A percentile compares a stretch with the other conserved stretches of the same genome.
These are phyloP conservation scores for Halcyon chelicuti DNA, from an alignment of 2,797 vertebrate species.

Conservation along the genomic window DNA sequence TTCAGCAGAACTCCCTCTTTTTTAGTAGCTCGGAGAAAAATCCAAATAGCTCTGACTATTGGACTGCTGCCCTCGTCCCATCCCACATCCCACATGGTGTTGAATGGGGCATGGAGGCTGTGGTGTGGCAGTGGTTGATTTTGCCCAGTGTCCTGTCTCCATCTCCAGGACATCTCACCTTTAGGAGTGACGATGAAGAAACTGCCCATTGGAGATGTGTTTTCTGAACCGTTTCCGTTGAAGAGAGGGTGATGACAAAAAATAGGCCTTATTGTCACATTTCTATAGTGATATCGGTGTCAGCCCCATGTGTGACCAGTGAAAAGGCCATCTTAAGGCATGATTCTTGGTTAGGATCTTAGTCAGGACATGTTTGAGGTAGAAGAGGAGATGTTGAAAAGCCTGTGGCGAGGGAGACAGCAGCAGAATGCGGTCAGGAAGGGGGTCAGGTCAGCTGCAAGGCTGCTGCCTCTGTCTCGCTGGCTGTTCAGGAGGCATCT, in stretches of 20 bases:
- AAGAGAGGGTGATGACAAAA: not conserved
- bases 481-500: rapidly evolving
- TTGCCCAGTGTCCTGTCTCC: not conserved
- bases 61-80: rapidly evolving
- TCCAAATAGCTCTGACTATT: not conserved
- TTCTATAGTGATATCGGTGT: not conserved
- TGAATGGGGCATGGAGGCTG: not conserved
- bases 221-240: not conserved
- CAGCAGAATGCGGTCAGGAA: not conserved
- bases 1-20: not conserved
- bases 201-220: not conserved
- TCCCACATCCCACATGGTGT: not conserved
- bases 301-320: not conserved
- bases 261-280: not conserved
- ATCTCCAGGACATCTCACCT: not conserved
- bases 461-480: not conserved
- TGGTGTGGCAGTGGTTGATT: not conserved
- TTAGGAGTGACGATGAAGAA: not conserved
- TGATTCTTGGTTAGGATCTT: not conserved
- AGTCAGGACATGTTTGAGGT: not conserved
- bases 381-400: not conserved
- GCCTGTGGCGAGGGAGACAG: not conserved
- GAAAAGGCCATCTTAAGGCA: not conserved
- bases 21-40: not conserved
- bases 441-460: not conserved